A percentile compares a stretch with the other conserved stretches of the same genome.
These are phyloP conservation scores for Tenthredo notha DNA, from an alignment of 2,888 invertebrate species.

Conservation along the genomic window DNA sequence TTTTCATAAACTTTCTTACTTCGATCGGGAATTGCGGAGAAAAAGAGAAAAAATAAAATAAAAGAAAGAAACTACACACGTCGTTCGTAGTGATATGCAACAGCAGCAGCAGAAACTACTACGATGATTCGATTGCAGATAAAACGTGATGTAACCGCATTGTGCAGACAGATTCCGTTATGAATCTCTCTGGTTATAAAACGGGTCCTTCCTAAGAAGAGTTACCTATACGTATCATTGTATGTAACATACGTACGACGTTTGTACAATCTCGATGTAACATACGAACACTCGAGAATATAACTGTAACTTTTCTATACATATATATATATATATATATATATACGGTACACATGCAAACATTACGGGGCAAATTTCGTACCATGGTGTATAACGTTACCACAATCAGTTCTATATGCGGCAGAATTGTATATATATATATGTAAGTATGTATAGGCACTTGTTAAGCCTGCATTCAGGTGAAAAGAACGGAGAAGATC, in stretches of 20 bases:
- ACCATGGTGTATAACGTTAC: not conserved
- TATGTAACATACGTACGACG: not conserved
- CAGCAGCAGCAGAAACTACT: not conserved
- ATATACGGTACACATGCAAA: slow-evolving; percentile 57
- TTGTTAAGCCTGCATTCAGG: not conserved
- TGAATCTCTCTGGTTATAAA: slow-evolving; percentile 74
- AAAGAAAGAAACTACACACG: not conserved
- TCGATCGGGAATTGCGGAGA: not conserved
- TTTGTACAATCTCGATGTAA: not conserved
- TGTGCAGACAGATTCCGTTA: slow-evolving; percentile 69
- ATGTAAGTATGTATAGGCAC: not conserved
- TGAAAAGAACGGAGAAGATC: not conserved
- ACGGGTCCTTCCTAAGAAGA: slow-evolving; percentile 67
- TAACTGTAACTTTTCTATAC: slow-evolving; percentile 71
- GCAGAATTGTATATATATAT: not conserved
- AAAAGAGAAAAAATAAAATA: not conserved
- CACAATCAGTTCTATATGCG: not conserved
- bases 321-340: not conserved
- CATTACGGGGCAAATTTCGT: not conserved
- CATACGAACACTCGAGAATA: slow-evolving; percentile 60
- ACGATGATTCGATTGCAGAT: slow-evolving; percentile 10
- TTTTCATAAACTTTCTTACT: not conserved
- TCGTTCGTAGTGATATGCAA: not conserved
- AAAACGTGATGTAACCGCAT: slow-evolving; percentile 35
- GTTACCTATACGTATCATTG: slow-evolving; percentile 44